These are phyloP conservation scores for Euleptes europaea DNA, from an alignment of 2,113 vertebrate species.

Conservation along the genomic window DNA sequence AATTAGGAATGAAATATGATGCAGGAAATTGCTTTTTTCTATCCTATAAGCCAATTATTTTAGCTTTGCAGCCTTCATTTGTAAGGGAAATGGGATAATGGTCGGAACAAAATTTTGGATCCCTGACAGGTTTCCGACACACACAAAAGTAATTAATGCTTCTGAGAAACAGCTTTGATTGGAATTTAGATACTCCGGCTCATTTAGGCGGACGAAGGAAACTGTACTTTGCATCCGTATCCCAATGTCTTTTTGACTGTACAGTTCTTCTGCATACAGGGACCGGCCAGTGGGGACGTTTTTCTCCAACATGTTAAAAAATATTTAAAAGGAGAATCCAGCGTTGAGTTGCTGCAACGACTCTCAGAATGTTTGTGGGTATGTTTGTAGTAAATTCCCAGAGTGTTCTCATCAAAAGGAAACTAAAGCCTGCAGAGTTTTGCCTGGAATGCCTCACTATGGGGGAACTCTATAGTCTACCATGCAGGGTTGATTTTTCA, in stretches of 20 bases:
- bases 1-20: slow-evolving; percentile 66
- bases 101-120: slow-evolving; percentile 68
- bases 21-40: slow-evolving; percentile 63
- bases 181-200: slow-evolving; percentile 65
- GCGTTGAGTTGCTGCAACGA: background rate
- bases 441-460: too few relatives aligned
- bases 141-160: slow-evolving; percentile 68
- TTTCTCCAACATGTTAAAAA: too few relatives aligned
- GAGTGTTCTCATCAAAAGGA: background rate
- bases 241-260: background rate
- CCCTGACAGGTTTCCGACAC: slow-evolving; percentile 54
- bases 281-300: too few relatives aligned
- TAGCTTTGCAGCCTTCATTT: slow-evolving; percentile 68
- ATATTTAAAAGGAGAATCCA: background rate
- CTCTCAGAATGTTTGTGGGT: background rate
- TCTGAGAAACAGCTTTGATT: slow-evolving; percentile 65
- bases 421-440: background rate
- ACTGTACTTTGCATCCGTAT: slow-evolving; percentile 40
- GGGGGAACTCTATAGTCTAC: background rate
- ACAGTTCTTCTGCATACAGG: background rate
- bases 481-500: background rate
- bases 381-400: too few relatives aligned
- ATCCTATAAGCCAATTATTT: slow-evolving; percentile 69
- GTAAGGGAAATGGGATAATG: slow-evolving; percentile 59
- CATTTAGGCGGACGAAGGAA: slow-evolving; percentile 64